Percentiles rank a stretch among this genome's conserved stretches.
These are phyloP conservation scores for Caenorhabditis sp. DNA, from an alignment of 2,888 invertebrate genomes.

Conservation along the genomic window DNA sequence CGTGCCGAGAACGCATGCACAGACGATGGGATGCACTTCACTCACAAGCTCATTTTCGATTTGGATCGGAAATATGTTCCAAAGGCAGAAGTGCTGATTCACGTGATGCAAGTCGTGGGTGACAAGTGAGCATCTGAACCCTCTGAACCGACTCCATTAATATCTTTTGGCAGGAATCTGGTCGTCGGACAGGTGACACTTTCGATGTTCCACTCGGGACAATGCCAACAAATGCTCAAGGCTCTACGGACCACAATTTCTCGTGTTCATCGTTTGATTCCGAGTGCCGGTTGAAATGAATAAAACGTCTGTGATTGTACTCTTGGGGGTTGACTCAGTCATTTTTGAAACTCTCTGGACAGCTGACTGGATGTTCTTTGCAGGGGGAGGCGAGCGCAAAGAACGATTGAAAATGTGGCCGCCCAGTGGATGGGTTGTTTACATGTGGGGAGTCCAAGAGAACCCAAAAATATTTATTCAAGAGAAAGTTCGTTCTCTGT, in stretches of 20 bases:
- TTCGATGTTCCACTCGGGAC: slow-evolving; percentile 44
- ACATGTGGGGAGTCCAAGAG: background rate
- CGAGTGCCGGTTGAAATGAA: slow-evolving; percentile 62
- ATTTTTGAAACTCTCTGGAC: slow-evolving; percentile 5
- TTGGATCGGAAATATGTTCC: slow-evolving; percentile 50
- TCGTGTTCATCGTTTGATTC: slow-evolving; percentile 58
- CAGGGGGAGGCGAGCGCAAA: slow-evolving; percentile 19
- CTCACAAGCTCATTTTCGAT: slow-evolving; percentile 56
- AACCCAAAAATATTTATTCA: slow-evolving; percentile 39
- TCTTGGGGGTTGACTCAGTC: slow-evolving; percentile 4
- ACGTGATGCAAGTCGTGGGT: slow-evolving; percentile 58
- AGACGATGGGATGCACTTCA: slow-evolving; percentile 64
- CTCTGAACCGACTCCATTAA: background rate
- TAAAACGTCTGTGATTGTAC: slow-evolving; percentile 49
- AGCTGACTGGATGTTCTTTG: slow-evolving; percentile 59
- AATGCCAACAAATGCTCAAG: slow-evolving; percentile 56
- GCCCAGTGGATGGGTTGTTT: slow-evolving; percentile 18
- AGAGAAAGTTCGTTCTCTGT: slow-evolving; percentile 10
- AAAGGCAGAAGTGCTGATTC: slow-evolving; percentile 50
- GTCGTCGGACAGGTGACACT: slow-evolving; percentile 58
- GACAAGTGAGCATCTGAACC: slow-evolving; percentile 28
- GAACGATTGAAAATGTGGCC: slow-evolving; percentile 52
- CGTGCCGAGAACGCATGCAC: slow-evolving; percentile 54
- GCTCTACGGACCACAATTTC: slow-evolving; percentile 46
- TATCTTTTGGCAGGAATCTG: slow-evolving; percentile 46